Evolutionary conservation across 2,113 vertebrate species (phyloP), one percentile per base, ranked within the genome.

Genomic region (Tursiops truncatus): DNA sequence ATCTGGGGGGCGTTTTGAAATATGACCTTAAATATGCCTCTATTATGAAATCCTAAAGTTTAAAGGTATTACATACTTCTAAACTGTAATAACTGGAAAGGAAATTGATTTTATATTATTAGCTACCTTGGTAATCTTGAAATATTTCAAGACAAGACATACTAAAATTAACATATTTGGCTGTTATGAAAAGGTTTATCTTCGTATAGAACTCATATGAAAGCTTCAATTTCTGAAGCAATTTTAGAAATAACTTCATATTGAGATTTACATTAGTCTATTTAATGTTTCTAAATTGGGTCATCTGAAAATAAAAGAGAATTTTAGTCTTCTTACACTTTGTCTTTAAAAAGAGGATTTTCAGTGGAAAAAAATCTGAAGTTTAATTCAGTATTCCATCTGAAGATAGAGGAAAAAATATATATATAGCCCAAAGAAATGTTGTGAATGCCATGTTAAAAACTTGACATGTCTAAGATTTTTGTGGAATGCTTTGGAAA

Each of bases 401-500:
- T 82, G 80, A 92, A 93, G 70, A 44, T 4, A 84, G 31, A 70
- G 3, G 26, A 28, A 3, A 58, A 81, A 91, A 76, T 6, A 21
- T 44, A 53, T 23, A 68, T 95, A 12, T 62, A 80, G 28, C 31
- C 31, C 28, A 12, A 84, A 95, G 82, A 86, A 93, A 80, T 80
- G 36, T 38, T 97, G 44, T 77, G 86, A 94, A 96, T 94, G 68
- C 7, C 50, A 53, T 73, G 71, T 94, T 87, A 94, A 89, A 95
- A 86, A 44, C 23, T 53, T 95, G 77, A 62, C 71, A 92, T 94
- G 94, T 95, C 44, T 89, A 77, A 91, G 53, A 67, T 84, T 91
- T 90, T 85, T 89, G 6, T 96, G 76, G 92, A 80, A 92, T 53
- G n/a, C 1, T 76, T 95, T 80, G 96, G 60, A 89, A 65, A 97